phyloP scores from a whole-genome alignment of 2,888 invertebrate species.

The Cordylochernes scorpioides region DNA sequence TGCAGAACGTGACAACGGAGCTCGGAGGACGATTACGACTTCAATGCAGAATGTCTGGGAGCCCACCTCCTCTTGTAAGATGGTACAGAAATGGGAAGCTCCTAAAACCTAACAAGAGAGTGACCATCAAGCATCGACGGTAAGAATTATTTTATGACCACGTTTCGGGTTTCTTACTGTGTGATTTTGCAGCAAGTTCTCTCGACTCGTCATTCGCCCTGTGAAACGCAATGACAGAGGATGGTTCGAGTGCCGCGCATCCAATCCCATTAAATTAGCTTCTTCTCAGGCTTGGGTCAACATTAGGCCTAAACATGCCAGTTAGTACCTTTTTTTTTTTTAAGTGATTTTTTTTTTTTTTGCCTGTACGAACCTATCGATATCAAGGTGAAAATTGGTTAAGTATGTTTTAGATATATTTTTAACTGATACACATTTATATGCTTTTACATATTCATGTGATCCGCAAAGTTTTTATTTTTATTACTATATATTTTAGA shows the following conservation, averaged over 20 bases:
- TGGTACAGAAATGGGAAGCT: constrained; percentile 17
- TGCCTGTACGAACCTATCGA: no score
- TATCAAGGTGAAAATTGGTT: no score
- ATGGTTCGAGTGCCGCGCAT: constrained; percentile 52
- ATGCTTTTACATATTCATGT: no score
- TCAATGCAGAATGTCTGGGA: constrained; percentile 14
- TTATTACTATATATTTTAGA: no score
- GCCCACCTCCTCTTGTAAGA: constrained; percentile 13
- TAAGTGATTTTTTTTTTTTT: no score
- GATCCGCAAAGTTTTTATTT: no score
- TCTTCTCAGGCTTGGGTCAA: constrained; percentile 23
- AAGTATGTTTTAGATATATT: no score
- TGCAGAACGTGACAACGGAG: constrained; percentile 8
- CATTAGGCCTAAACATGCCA: no score
- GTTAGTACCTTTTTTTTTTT: no score
- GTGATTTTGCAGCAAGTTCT: constrained; percentile 47
- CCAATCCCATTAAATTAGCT: constrained; percentile 35
- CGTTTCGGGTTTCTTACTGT: no score
- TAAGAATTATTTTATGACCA: constrained; percentile 6
- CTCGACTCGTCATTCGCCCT: constrained; percentile 49
- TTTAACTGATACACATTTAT: no score
- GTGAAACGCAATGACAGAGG: constrained; percentile 46
- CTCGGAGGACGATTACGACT: constrained; percentile 11
- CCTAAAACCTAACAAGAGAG: constrained; percentile 12
- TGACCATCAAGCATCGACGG: constrained; percentile 14